phyloP scores from a whole-genome alignment of 1,140 invertebrate genomes.

The Globodera ellingtonae region DNA sequence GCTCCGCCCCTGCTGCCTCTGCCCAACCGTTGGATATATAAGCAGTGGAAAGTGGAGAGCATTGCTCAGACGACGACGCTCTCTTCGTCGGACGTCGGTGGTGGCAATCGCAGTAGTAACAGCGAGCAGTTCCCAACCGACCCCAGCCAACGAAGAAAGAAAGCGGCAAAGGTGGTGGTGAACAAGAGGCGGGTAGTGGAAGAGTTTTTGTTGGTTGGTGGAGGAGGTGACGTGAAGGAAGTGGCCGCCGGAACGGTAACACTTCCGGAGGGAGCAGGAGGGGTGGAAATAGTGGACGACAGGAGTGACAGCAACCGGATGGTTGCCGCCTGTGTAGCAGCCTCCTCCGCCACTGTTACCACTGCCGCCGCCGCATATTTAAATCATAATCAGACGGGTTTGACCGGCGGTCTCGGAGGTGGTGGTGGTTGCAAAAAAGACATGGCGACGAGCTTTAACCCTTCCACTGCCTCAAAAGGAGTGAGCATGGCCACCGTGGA shows the following conservation, averaged over 20 bases:
- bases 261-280: constrained; percentile 25
- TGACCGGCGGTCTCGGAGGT: neutral
- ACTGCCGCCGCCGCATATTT: neutral
- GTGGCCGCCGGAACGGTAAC: constrained; percentile 26
- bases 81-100: constrained; percentile 28
- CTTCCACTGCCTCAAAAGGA: constrained; percentile 9
- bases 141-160: neutral
- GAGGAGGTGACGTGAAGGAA: constrained; percentile 5
- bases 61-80: constrained; percentile 8
- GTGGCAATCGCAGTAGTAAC: neutral
- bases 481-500: constrained; percentile 25
- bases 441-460: constrained; percentile 8
- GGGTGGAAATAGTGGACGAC: constrained; percentile 9
- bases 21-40: constrained; percentile 16
- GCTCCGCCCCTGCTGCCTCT: neutral
- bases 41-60: constrained; percentile 18
- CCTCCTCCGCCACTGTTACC: constrained; percentile 4
- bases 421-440: constrained; percentile 6
- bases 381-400: neutral
- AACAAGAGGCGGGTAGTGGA: constrained; percentile 1
- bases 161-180: constrained; percentile 9
- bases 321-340: constrained; percentile 21
- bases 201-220: neutral
- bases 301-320: neutral
- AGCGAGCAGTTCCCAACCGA: neutral